Base-by-base conservation (phyloP, 2,888 invertebrate genomes). In the Scaptomyza caliginosa region DNA sequence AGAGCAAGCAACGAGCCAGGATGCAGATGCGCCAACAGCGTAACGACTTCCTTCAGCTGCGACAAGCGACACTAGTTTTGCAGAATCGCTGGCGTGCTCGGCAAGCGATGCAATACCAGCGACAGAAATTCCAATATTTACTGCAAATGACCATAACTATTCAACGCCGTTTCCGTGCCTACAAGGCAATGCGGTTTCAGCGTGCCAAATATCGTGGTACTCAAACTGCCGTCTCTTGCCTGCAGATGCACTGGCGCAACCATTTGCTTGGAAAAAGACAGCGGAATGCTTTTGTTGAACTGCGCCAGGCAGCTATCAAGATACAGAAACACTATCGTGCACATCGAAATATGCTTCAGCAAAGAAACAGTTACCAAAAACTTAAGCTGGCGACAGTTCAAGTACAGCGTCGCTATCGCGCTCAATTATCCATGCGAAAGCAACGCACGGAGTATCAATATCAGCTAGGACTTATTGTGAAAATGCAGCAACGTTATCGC, bases 231-330 rank as follows among this genome's bases (percentile, higher is more conserved):
- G 74, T 83, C 3, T 67, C 76, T 17, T 81, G 71, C 2, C 79
- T 93, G 48, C 93, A 93, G 67, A 82, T 73, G 56, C 80, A 86
- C 34, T 92, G 89, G 77, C 90, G 91, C 51, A 88, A 67, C 3
- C 74, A 83, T 63, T 45, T 88, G 7, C 40, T 63, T 0, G 66
- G 63, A 51, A 86, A 77, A 42, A 64, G 42, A 2, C 48, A 77
- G 6, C 76, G 80, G 0, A 13, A 17, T 4, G 7, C 8, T 0
- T 83, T 56, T 17, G 8, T 68, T 6, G 5, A 49, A 1, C 43
- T 66, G 16, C 71, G 67, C 0, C 11, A 42, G 13, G 63, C 86
- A 8, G 50, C 59, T 7, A 36, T 74, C 5, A 46, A 10, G 0
- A 4, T 86, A 6, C 83, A 83, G 42, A 36, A 45, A 7, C 52